A percentile compares a stretch with the other conserved stretches of the same genome.
Conservation (phyloP, 1,140 invertebrate genomes). For the Bombus difficillimus region DNA sequence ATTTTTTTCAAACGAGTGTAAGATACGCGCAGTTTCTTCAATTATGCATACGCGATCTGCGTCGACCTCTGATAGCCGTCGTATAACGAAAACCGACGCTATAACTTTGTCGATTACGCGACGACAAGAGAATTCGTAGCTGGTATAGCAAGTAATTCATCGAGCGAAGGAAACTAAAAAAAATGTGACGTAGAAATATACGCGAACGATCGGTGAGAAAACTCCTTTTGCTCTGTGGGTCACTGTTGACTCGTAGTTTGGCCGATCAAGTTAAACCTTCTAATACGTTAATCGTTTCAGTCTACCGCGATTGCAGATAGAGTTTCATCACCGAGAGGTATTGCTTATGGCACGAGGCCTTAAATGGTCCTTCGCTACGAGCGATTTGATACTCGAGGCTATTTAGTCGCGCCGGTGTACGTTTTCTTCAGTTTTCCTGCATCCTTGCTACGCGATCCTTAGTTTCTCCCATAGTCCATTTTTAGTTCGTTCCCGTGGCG, state of each 20-base stretch:
- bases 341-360: constrained; percentile 66
- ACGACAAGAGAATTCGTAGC: not conserved
- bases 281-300: constrained; percentile 65
- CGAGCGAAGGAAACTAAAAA: not conserved
- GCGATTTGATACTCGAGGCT: constrained; percentile 68
- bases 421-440: constrained; percentile 65
- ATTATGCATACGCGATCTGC: constrained; percentile 18
- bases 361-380: constrained; percentile 66
- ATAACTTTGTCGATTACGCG: constrained; percentile 44
- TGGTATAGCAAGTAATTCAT: not conserved
- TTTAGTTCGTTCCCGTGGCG: constrained; percentile 40
- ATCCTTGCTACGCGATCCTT: constrained; percentile 47
- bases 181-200: not conserved
- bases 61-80: constrained; percentile 8
- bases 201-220: not conserved
- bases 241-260: constrained; percentile 18
- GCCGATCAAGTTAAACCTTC: constrained; percentile 50
- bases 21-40: not conserved
- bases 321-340: constrained; percentile 65
- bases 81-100: not conserved
- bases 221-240: not conserved
- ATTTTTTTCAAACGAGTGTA: not conserved
- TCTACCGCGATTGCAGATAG: constrained; percentile 62
- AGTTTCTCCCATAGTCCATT: constrained; percentile 60
- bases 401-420: constrained; percentile 44